Evolutionary conservation across 2,113 vertebrate species (phyloP), one percentile per base, ranked within the genome.

Genomic region (Hassar affinis): DNA sequence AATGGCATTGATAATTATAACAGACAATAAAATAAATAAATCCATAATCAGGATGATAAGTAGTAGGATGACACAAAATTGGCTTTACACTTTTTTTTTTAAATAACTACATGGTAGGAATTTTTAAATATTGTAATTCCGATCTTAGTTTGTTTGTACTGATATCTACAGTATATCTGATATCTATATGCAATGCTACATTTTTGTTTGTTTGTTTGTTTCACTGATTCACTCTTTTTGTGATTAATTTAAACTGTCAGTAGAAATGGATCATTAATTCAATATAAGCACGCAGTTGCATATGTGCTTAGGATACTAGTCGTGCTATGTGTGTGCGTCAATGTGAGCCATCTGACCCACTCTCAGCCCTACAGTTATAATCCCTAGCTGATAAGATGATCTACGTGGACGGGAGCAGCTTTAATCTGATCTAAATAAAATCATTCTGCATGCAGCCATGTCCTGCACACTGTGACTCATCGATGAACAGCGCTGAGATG

Each of bases 381-480:
- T 83, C 56, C 76, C 68, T 61, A 27, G 54, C 69, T 77, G 61
- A 79, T 83, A 79, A 85, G 18, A 77, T 72, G 74, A 85, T 78
- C 76, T 38, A 66, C 79, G 81, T 56, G 71, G n/a, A 83, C 59
- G 54, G 57, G 64, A 75, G 77, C 59, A 78, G 61, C 45, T 82
- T 86, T 62, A 86, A 82, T 82, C 79, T 82, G 74, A 85, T 86
- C 52, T 78, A 61, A 82, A 86, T 79, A 35, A 86, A 86, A 82
- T 85, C 52, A 79, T 72, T 78, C 74, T 57, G 72, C 66, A 85
- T 81, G 80, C 74, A 78, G 61, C 25, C 27, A n/a, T 69, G 68
- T 35, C 56, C 52, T 59, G 78, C 45, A 80, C 66, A 33, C 69
- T 52, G 45, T 62, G 85, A 83, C 81, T 80, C 69, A 76, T 33